Base-by-base conservation (phyloP, 2,797 vertebrate genomes). In the Eupleurogrammus muticus region DNA sequence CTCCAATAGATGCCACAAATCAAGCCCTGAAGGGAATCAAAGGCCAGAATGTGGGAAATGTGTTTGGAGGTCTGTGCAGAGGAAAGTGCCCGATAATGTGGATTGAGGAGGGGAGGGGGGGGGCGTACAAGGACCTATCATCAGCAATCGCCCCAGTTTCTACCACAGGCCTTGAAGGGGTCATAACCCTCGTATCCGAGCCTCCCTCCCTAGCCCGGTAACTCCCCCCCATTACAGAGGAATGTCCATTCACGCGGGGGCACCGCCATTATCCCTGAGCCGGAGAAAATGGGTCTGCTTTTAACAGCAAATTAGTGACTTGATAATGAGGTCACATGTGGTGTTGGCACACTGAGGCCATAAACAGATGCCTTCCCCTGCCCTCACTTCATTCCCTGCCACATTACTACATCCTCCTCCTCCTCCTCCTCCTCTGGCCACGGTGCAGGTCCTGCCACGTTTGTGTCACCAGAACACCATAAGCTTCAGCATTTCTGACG, bases 21-120 rank as follows among this genome's bases (percentile, higher is more conserved):
- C 95, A 96, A 95, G 90, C 92, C 82, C 78, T 35, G 83, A 90
- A 94, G 96, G 93, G 95, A 96, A 97, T 96, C 95, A 96, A 93
- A 96, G 96, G 90, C 90, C 94, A 95, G 93, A 95, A 97, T 95
- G 95, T 94, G 94, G 94, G 94, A 96, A 96, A 95, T 89, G 89
- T 86, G 82, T 91, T 91, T 54, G 84, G 87, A 80, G 81, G 73
- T 83, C 82, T 68, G 71, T 7, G 21, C 12, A 12, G 73, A 44
- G 38, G 48, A 81, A 70, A 82, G 81, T 55, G 75, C 58, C 14
- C 50, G 54, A 51, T 36, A 72, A 68, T 42, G 80, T 75, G 32
- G 64, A 47, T 70, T 50, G 17, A 28, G 3, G 28, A 28, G 28
- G 12, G 70, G 52, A 63, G 74, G 66, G 83, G 73, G 87, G 80